Conservation (phyloP, 2,797 vertebrate genomes). For the Meda fulgida region DNA sequence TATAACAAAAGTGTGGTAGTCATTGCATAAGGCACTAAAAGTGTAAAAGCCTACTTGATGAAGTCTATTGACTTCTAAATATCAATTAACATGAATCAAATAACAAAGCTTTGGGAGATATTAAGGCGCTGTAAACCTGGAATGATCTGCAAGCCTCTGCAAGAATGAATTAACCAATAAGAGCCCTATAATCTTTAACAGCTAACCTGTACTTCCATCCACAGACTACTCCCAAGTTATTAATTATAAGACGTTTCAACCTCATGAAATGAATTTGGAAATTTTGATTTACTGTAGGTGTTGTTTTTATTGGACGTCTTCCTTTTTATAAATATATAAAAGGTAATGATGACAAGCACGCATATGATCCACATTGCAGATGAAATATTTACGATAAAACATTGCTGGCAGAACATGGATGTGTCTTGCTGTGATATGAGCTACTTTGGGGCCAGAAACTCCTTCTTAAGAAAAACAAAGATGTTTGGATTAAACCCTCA, state of each 20-base stretch:
- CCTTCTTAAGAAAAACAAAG: background rate
- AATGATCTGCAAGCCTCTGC: conserved; percentile 15
- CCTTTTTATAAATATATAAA: too few species aligned
- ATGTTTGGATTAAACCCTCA: background rate
- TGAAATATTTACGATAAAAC: conserved; percentile 6
- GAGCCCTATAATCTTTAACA: background rate
- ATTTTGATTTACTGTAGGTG: background rate
- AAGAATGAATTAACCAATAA: conserved; percentile 3
- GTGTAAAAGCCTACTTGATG: conserved; percentile 29
- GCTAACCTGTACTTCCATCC: background rate
- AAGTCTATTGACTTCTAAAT: background rate
- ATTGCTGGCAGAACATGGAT: conserved; percentile 15
- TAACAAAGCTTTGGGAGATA: background rate
- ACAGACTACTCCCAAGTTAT: background rate
- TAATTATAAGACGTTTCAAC: background rate
- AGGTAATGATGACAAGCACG: background rate
- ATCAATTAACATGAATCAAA: background rate
- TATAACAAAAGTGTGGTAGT: too few species aligned
- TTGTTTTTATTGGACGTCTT: background rate
- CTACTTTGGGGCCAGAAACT: background rate
- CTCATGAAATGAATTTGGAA: background rate
- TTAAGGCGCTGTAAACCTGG: background rate
- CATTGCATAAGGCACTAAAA: background rate
- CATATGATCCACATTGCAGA: background rate
- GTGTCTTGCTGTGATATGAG: conserved; percentile 7